Evolutionary conservation across 2,888 invertebrate genomes (phyloP), one percentile per base, ranked within the genome.

Genomic region (Dione juno): DNA sequence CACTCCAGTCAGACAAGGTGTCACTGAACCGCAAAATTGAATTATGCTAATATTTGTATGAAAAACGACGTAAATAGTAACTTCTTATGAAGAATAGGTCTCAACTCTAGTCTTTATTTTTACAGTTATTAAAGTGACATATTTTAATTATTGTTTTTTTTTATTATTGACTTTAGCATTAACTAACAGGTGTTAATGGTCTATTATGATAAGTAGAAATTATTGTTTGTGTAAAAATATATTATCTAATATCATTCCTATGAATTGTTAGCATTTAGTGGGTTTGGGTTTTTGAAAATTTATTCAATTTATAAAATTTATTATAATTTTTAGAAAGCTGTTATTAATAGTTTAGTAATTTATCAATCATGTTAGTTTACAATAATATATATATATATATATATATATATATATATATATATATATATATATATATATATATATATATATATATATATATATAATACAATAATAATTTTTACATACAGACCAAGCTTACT

Each of bases 171-270:
- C 9, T 10, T 54, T 40, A 40, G 16, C 14, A 9, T 11, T 7
- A 57, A 16, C 16, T 40, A 57, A 37, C 37, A 16, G 11, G 8
- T 40, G 37, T 57, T 40, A 37, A 57, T 40, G 11, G 5, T 37
- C 11, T 57, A 13, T 40, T 40, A 37, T 37, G 54, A 54, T n/a
- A 54, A 54, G 54, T 35, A 54, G 16, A 57, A 57, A 57, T 37
- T 9, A 35, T 54, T 54, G n/a, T 37, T 11, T 16, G 35, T 54
- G 10, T 35, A 6, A n/a, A 35, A n/a, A 54, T 14, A n/a, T n/a
- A 6, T 10, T 57, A 11, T 57, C 14, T 16, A n/a, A n/a, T n/a
- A 40, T 57, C 57, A 57, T 57, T 57, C 57, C 57, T 57, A 57
- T 37, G 0, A 54, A 16, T 40, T 57, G 37, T 40, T 57, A 5